Conservation (phyloP, 2,888 invertebrate genomes). For the Lasioglossum figueresi region DNA sequence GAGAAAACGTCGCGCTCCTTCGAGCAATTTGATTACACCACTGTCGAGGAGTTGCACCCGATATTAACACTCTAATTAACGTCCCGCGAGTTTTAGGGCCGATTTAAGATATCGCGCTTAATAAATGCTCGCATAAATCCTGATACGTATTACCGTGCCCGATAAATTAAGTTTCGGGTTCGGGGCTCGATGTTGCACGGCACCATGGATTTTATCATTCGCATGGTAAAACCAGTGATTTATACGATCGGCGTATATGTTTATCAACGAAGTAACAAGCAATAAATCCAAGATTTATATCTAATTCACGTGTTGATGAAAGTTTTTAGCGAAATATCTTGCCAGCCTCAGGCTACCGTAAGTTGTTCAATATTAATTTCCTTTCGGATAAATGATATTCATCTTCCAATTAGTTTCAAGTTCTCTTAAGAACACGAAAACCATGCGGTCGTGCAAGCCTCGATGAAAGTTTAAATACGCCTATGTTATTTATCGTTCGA, state of each 20-base stretch:
- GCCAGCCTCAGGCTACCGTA: neutral
- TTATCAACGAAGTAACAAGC: neutral
- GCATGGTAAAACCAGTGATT: constrained; percentile 1
- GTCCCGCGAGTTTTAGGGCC: constrained; percentile 6
- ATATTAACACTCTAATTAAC: constrained; percentile 15
- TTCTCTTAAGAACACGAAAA: neutral
- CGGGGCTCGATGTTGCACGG: neutral
- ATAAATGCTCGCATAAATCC: constrained; percentile 3
- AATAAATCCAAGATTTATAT: neutral
- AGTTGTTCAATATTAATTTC: neutral
- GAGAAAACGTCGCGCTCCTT: constrained; percentile 11
- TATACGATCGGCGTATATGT: neutral
- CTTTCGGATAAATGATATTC: neutral
- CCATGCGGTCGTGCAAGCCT: neutral
- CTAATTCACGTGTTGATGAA: neutral
- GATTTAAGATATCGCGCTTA: constrained; percentile 4
- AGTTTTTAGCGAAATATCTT: neutral
- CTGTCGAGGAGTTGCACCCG: neutral
- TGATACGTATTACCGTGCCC: neutral
- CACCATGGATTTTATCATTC: constrained; percentile 17
- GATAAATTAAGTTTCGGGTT: constrained; percentile 20
- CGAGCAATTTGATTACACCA: constrained; percentile 6
- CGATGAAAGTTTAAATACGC: neutral
- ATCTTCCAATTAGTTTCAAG: neutral
- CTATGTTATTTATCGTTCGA: neutral